Evolutionary conservation across 2,888 invertebrate genomes (phyloP), one percentile per base, ranked within the genome.

Genomic region (Villa cingulata): DNA sequence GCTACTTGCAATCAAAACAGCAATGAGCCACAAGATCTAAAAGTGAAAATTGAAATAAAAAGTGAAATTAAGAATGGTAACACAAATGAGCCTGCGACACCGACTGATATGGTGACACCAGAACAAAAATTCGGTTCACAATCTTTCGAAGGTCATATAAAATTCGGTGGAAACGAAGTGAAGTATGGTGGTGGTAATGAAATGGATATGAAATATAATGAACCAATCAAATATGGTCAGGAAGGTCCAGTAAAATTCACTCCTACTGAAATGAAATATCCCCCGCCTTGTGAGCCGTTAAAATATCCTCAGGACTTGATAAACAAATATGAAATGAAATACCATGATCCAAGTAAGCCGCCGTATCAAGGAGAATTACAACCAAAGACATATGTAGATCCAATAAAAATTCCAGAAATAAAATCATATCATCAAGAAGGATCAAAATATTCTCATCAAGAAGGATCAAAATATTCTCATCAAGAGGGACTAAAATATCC

Each of bases 21-120:
- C 52, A 76, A 71, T 62, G 81, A 83, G 58, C 81, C 82, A 9
- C 81, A 83, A 59, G 82, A 83, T 63, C 68, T 82, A 47, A 83
- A 83, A 61, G 80, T 83, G 32, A 83, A 82, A 59, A 80, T 81
- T 58, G 83, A 82, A 64, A 72, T 77, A 45, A 71, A 71, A 51
- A 72, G 69, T 46, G 68, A 67, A 52, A 61, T 66, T 32, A 60
- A 46, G 12, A 20, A n/a, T 36, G n/a, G 6, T 14, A 32, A 32
- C 12, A 58, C 59, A 40, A 52, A 4, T 36, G 72, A 72, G 32
- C 73, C 72, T 36, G 41, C 15, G 34, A 41, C 40, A 46, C 6
- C 45, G 68, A 70, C 53, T 16, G 71, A 73, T 68, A 72, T 72
- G 32, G 73, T 72, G 37, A 41, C 19, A 20, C 41, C 41, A 42